phyloP scores from a whole-genome alignment of 2,113 vertebrate genomes.

The Pedionomus torquatus region DNA sequence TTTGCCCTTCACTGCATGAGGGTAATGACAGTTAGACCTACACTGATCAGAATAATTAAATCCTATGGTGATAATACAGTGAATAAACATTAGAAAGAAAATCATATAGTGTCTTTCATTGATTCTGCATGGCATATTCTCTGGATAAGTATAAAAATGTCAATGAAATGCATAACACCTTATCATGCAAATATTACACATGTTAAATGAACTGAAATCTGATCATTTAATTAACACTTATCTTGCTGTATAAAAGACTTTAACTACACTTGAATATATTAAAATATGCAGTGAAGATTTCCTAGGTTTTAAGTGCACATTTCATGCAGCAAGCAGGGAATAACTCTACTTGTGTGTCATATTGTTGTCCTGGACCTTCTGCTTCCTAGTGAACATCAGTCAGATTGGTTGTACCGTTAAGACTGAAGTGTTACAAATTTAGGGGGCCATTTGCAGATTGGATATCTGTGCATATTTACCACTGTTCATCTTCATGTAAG shows the following conservation, averaged over 20 bases:
- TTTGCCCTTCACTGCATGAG: background rate
- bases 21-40: background rate
- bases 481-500: background rate
- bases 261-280: slow-evolving; percentile 32
- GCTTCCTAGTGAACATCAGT: background rate
- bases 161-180: background rate
- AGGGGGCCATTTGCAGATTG: background rate
- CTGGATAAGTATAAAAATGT: slow-evolving; percentile 16
- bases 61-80: background rate
- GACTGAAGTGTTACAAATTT: background rate
- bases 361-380: background rate
- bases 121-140: background rate
- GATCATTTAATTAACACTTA: slow-evolving; percentile 57
- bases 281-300: slow-evolving; percentile 19
- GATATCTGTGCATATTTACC: background rate
- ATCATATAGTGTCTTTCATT: background rate
- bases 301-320: slow-evolving; percentile 15
- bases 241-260: slow-evolving; percentile 1
- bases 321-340: background rate
- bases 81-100: slow-evolving; percentile 27
- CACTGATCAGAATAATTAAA: slow-evolving; percentile 17
- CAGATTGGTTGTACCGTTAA: background rate
- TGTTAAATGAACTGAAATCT: slow-evolving; percentile 22
- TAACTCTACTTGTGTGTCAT: background rate
- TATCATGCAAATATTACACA: slow-evolving; percentile 10